These are phyloP conservation scores for Nebria brevicollis DNA, from an alignment of 2,888 invertebrate genomes.

Conservation along the genomic window DNA sequence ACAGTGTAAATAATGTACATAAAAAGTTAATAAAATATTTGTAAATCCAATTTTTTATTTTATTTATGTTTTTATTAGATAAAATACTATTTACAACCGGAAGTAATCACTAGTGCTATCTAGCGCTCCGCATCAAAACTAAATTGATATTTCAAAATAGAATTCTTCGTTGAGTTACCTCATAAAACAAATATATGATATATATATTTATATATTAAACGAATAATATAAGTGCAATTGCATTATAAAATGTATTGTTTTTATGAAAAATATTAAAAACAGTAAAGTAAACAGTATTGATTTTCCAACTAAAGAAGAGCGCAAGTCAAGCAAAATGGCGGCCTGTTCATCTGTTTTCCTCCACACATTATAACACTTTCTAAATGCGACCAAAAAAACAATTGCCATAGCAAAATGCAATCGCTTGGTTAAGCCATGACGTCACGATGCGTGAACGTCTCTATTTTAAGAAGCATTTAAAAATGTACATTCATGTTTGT, in stretches of 20 bases:
- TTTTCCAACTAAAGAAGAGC: neutral
- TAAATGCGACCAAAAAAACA: conserved; percentile 2
- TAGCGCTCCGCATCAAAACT: neutral
- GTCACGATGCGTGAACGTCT: conserved; percentile 19
- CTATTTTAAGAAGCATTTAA: neutral
- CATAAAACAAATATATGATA: neutral
- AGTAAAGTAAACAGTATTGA: neutral
- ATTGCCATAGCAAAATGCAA: neutral
- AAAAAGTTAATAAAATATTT: neutral
- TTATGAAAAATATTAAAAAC: neutral
- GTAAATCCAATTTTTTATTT: neutral
- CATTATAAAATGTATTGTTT: neutral
- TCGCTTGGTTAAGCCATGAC: neutral
- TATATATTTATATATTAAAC: neutral
- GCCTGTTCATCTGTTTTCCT: neutral
- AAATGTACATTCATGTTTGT: neutral
- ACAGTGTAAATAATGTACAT: conserved; percentile 9
- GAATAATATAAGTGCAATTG: neutral
- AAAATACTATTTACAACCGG: neutral
- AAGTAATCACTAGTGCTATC: neutral
- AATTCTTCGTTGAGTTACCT: neutral
- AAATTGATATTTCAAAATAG: neutral
- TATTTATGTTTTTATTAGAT: neutral
- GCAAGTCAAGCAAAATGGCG: neutral
- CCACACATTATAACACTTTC: neutral